phyloP scores from a whole-genome alignment of 2,113 vertebrate genomes.

The Salvator merianae region DNA sequence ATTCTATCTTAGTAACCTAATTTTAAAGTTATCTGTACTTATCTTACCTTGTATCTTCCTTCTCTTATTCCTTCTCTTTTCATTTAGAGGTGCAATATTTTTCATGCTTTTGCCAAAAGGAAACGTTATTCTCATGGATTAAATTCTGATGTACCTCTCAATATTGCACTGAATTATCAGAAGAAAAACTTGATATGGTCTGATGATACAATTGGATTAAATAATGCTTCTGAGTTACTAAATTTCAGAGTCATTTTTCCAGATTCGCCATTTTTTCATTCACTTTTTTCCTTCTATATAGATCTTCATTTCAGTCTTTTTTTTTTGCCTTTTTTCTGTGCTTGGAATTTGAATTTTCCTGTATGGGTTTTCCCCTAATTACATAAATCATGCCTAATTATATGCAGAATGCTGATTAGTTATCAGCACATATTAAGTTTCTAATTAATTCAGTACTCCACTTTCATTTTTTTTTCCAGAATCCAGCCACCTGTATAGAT shows the following conservation, averaged over 20 bases:
- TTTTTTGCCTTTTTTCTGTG: background rate
- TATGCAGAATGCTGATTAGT: slow-evolving; percentile 18
- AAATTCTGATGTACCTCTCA: background rate
- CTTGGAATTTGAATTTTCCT: background rate
- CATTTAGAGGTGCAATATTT: background rate
- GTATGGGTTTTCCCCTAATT: slow-evolving; percentile 13
- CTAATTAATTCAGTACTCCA: slow-evolving; percentile 17
- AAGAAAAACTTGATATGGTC: rapidly evolving
- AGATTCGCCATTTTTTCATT: background rate
- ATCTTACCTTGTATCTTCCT: background rate
- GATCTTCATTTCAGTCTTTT: background rate
- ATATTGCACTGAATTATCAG: background rate
- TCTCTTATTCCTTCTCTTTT: background rate
- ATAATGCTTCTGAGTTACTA: background rate
- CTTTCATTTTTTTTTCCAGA: background rate
- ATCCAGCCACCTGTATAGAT: background rate
- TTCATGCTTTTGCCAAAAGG: background rate
- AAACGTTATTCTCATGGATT: background rate
- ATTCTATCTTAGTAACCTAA: background rate
- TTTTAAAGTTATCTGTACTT: background rate
- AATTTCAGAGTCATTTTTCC: background rate
- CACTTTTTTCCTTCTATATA: background rate
- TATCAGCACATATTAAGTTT: slow-evolving; percentile 21
- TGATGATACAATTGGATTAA: background rate
- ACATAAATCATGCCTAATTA: slow-evolving; percentile 16